Base-by-base conservation (phyloP, 2,113 vertebrate species). In the Rhinolophus ferrumequinum region DNA sequence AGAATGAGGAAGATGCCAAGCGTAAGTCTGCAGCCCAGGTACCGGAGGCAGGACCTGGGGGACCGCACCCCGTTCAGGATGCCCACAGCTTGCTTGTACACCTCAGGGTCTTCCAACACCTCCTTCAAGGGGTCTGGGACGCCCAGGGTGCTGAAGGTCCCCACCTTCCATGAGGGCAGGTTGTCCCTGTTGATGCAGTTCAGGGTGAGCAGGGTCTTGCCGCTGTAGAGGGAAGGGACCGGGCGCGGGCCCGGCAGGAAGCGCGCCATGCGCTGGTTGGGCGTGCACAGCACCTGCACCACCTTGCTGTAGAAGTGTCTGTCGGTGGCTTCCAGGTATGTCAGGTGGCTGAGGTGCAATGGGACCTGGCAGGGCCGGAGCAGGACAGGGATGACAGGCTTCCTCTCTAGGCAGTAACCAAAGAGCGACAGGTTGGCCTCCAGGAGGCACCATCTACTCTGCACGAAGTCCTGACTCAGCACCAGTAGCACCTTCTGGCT, bases 401-500 rank as follows among this genome's bases (percentile, higher is more conserved):
- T 98, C 47, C 98, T 93, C 85, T 97, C 95, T 67, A 98, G 95
- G 69, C 97, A 98, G 96, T 98, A 97, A 85, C 97, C 97, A 50
- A 98, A 98, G 77, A 98, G 56, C 15, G 98, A 98, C 79, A 98
- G 97, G 96, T 98, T 98, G 62, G 98, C 98, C 94, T 98, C 98
- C 81, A 98, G 97, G 73, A 98, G 98, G 93, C 98, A 98, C 98
- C 98, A 98, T 33, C 98, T 89, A 70, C 98, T 99, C 64, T 95
- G 96, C 82, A 98, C 97, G 24, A 98, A 98, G 95, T 98, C 98
- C 47, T 90, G 82, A 50, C 98, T 98, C 85, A 98, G 97, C 77
- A 98, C 97, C 92, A 98, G 97, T 82, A 98, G 86, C 81, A 98
- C 97, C 79, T 98, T 98, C 96, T 98, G 98, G 95, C 97, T 98